phyloP scores from a whole-genome alignment of 1,140 invertebrate species.

The Heliconius eleuchia region DNA sequence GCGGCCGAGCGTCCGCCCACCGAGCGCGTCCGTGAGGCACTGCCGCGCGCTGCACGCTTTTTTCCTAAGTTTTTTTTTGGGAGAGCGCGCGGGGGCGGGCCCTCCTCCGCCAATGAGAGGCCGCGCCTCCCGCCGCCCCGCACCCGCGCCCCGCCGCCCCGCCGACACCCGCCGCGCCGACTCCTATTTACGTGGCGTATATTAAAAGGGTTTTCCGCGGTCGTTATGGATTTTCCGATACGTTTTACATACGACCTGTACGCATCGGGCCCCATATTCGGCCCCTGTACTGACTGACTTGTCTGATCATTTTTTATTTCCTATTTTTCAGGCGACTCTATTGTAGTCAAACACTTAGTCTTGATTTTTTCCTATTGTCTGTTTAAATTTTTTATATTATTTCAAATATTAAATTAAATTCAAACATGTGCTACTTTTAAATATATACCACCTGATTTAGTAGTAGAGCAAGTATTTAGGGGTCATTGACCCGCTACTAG shows the following conservation, averaged over 20 bases:
- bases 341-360: not conserved
- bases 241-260: constrained; percentile 65
- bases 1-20: constrained; percentile 66
- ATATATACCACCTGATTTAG: constrained; percentile 19
- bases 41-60: constrained; percentile 66
- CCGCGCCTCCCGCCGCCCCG: constrained; percentile 30
- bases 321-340: not conserved
- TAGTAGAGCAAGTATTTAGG: not conserved
- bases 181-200: constrained; percentile 78
- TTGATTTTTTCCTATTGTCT: not conserved
- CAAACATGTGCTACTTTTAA: not conserved
- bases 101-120: constrained; percentile 50
- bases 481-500: constrained; percentile 24
- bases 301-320: no score
- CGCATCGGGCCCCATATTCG: not conserved
- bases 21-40: constrained; percentile 70
- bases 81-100: constrained; percentile 51
- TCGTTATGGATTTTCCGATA: constrained; percentile 76
- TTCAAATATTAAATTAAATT: not conserved
- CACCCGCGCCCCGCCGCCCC: constrained; percentile 38
- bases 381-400: not conserved
- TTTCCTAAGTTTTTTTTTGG: constrained; percentile 63
- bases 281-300: no score
- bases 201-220: constrained; percentile 80
- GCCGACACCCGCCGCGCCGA: constrained; percentile 40